Evolutionary conservation across 2,113 vertebrate species (phyloP), one percentile per base, ranked within the genome.

Genomic region (Mesocricetus auratus): DNA sequence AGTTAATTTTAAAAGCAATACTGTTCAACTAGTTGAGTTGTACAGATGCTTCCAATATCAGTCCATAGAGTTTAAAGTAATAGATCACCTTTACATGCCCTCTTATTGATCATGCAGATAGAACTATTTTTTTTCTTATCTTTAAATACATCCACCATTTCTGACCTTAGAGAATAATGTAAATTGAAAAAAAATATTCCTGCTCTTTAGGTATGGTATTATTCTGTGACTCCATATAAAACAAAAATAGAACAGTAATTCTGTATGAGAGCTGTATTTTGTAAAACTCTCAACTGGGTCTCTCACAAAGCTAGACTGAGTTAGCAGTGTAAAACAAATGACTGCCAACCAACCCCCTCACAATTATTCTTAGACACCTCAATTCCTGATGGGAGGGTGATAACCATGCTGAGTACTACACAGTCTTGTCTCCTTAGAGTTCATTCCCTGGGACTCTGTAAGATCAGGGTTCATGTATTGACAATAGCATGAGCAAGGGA

Each of bases 391-490:
- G 90, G 21, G 5, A 86, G 68, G 92, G 93, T 93, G 68, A 90
- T 60, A 96, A 17, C 60, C 87, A 97, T 83, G 71, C 66, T 95
- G 79, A 96, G 42, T 9, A 86, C 77, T 66, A 39, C 91, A 97
- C 31, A 96, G 42, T 36, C 73, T 39, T 78, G 39, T 82, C 58
- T 78, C 26, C 7, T 3, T 78, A 94, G 24, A 94, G 36, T 3
- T 45, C 31, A 74, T 95, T 95, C 39, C 78, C 79, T 56, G 31
- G 19, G 15, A 94, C 78, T 33, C 92, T 96, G 50, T 95, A 96
- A 97, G 89, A 94, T 96, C 90, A 95, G 79, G 82, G 97, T 95
- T 95, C 92, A 97, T 86, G 74, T 78, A 90, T 53, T 88, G 86
- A 97, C 97, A 97, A 97, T 95, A 77, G 22, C 47, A 95, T 79